Base-by-base conservation (phyloP, 2,888 invertebrate genomes). In the Papilio demoleus region DNA sequence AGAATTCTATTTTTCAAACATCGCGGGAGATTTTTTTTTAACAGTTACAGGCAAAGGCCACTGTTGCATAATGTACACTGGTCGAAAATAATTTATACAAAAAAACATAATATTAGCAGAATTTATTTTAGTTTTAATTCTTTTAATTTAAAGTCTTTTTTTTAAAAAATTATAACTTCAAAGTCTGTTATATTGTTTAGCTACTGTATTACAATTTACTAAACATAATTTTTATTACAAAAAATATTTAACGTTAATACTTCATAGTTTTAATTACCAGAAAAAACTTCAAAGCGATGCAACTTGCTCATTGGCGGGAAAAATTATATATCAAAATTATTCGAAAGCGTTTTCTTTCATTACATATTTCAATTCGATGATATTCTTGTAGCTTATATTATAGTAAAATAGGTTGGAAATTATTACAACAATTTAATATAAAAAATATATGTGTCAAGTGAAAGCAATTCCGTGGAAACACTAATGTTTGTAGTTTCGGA, bases 1-100 rank as follows among this genome's bases (percentile, higher is more conserved):
- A 59, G 36, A 56, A 59, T 50, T 50, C 50, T 27, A 19, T 50
- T 50, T 6, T 50, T 9, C 12, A 14, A 50, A 24, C 50, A 50
- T 24, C 24, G 50, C 12, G 2, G 24, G 6, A 22, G n/a, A 11
- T 27, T 42, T 17, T 42, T 42, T 42, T 42, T 8, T 17, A 17
- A 38, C 9, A 38, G 4, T 42, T 42, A 8, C 2, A 42, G 8
- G 17, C 42, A 42, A 42, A 42, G 14, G 19, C 19, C 8, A 42
- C 19, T 19, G 19, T 17, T 42, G 9, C 42, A 42, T 42, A 17
- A 17, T 3, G 8, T 2, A n/a, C 6, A 1, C 4, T n/a, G n/a
- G 5, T n/a, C n/a, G n/a, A n/a, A 40, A 9, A 9, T 36, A 36
- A 36, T 31, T 31, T n/a, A n/a, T n/a, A n/a, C n/a, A n/a, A n/a